Percentiles rank a stretch among this genome's conserved stretches.
These are phyloP conservation scores for Diglossa brunneiventris DNA, from an alignment of 2,113 vertebrate genomes.

Conservation along the genomic window DNA sequence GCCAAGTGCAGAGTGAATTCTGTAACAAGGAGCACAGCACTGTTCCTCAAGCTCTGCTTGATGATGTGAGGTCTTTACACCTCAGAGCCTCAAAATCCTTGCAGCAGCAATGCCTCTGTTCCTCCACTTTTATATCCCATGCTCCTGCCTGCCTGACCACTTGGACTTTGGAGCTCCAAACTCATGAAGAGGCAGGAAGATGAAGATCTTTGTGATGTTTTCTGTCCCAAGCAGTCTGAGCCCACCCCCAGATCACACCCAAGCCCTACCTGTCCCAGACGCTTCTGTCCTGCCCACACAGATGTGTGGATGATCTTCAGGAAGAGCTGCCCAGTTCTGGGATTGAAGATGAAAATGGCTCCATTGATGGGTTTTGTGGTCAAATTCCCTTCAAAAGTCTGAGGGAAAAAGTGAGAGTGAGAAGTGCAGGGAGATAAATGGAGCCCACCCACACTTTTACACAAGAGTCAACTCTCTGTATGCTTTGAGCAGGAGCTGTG, in stretches of 20 bases:
- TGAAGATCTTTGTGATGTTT: background rate
- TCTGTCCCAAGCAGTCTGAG: background rate
- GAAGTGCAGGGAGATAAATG: background rate
- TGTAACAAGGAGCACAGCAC: background rate
- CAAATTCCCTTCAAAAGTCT: slow-evolving; percentile 99
- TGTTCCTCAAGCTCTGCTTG: background rate
- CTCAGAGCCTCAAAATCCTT: background rate
- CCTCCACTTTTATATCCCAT: background rate
- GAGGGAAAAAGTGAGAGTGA: background rate
- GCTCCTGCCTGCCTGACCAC: background rate
- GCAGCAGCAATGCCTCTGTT: background rate
- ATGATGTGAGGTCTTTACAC: background rate
- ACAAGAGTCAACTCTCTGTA: background rate
- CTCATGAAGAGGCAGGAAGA: background rate
- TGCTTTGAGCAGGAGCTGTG: background rate
- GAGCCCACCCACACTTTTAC: background rate
- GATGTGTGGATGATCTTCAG: slow-evolving; percentile 99
- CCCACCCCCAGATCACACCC: background rate
- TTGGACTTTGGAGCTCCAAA: background rate
- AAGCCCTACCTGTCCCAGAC: slow-evolving; percentile 89
- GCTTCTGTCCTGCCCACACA: slow-evolving; percentile 99
- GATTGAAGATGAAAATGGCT: slow-evolving; percentile 99
- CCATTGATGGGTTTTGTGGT: slow-evolving; percentile 99
- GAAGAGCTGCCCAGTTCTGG: slow-evolving; percentile 97
- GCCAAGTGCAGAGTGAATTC: background rate